Percentiles rank a stretch among this genome's conserved stretches.
These are phyloP conservation scores for Aphelenchoides besseyi DNA, from an alignment of 1,140 invertebrate genomes.

Conservation along the genomic window DNA sequence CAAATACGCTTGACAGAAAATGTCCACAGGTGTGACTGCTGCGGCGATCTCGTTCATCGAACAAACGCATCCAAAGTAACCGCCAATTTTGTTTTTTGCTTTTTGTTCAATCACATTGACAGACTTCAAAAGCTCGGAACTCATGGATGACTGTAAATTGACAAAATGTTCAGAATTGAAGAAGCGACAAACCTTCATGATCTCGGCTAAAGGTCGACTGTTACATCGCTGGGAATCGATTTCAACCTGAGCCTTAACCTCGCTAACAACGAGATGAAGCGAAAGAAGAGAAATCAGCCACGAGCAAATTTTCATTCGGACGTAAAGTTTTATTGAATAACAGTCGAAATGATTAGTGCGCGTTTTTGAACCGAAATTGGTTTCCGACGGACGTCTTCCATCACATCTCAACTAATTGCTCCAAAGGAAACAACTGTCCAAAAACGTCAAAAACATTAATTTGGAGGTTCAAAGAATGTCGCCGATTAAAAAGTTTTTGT, in stretches of 20 bases:
- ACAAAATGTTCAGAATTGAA: not conserved
- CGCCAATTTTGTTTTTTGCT: conserved; percentile 1
- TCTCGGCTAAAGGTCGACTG: not conserved
- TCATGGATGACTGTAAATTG: not conserved
- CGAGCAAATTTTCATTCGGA: too few species aligned
- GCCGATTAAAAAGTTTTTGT: too few species aligned
- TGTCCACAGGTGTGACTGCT: not conserved
- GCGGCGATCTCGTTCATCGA: not conserved
- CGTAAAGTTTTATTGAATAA: too few species aligned
- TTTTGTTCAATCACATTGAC: not conserved
- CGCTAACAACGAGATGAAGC: too few species aligned
- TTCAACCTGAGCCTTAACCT: not conserved
- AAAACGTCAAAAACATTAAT: too few species aligned
- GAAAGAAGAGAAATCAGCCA: too few species aligned
- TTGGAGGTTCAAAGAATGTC: too few species aligned
- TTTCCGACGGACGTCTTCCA: too few species aligned
- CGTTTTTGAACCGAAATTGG: too few species aligned
- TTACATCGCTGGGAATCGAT: not conserved
- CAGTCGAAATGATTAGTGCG: too few species aligned
- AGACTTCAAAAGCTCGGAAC: not conserved
- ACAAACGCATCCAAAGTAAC: not conserved
- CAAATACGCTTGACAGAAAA: not conserved
- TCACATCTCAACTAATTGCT: too few species aligned
- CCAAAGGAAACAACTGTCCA: too few species aligned
- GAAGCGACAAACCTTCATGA: conserved; percentile 9